Base-by-base conservation (phyloP, 2,797 vertebrate genomes). In the Tangara arthus region DNA sequence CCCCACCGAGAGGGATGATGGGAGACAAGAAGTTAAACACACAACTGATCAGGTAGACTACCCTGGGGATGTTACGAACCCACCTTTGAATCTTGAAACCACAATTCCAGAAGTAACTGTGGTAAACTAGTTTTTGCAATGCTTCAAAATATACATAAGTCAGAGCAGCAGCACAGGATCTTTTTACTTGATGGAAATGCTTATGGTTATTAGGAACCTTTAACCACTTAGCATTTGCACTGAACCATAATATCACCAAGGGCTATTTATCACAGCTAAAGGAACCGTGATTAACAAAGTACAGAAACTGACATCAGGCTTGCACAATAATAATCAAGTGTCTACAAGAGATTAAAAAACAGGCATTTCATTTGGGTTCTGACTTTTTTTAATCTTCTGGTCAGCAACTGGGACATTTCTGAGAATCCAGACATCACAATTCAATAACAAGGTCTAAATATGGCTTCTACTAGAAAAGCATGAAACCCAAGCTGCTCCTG, bases 401-500 rank as follows among this genome's bases (percentile, higher is more conserved):
- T 69, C 75, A 89, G 85, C 70, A 95, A 30, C 53, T 30, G 46
- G 30, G 32, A 73, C 77, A 87, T 60, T 92, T 37, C 82, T 22
- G 39, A 92, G 71, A 86, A 61, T 75, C 55, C 19, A 65, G 53
- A 81, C 28, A 79, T 80, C 17, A 14, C 49, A 82, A 44, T 82
- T 89, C 70, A 93, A 63, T 78, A 88, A 89, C 28, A 20, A 93
- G 39, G 15, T 44, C 90, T 93, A 95, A 89, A 87, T 60, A 82
- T 14, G 57, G 57, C 52, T 75, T 84, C 64, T 87, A 27, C 47
- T 76, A 65, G 57, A 81, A 81, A 79, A 83, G 71, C 50, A 78
- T n/a, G 76, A 85, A 94, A 87, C 20, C 24, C 53, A 83, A 92
- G 61, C 18, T 83, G 27, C 82, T 90, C 49, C 85, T 64, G 66